Conservation (phyloP, 2,113 vertebrate species). For the Corythornis vintsioides region DNA sequence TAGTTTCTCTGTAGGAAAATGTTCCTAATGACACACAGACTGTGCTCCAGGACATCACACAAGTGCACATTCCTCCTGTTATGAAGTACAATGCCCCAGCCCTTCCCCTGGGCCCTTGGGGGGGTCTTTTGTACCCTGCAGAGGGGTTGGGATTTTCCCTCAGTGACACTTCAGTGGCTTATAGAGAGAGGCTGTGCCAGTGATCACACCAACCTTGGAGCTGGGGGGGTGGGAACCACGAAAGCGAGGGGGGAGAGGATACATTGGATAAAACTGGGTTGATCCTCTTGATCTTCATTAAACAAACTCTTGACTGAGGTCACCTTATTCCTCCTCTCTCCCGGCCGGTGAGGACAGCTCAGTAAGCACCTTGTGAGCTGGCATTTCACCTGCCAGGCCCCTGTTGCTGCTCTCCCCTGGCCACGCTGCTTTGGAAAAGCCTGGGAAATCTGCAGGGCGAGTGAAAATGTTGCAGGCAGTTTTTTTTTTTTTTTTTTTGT, state of each 20-base stretch:
- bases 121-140: background rate
- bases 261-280: background rate
- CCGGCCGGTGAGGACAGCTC: accelerated
- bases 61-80: background rate
- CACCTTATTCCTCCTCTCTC: background rate
- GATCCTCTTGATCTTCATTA: background rate
- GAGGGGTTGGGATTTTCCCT: background rate
- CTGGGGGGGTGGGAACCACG: background rate
- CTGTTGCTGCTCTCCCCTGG: background rate
- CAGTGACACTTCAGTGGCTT: background rate
- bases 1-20: background rate
- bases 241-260: background rate
- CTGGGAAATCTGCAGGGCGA: slow-evolving; percentile 26
- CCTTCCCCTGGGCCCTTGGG: background rate
- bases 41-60: background rate
- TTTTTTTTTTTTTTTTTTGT: background rate
- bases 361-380: background rate
- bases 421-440: background rate
- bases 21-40: background rate
- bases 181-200: accelerated
- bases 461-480: background rate
- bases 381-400: background rate
- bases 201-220: background rate
- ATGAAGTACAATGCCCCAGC: background rate
- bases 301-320: background rate